These are phyloP conservation scores for Chrysina gloriosa DNA, from an alignment of 2,888 invertebrate genomes.

Conservation along the genomic window DNA sequence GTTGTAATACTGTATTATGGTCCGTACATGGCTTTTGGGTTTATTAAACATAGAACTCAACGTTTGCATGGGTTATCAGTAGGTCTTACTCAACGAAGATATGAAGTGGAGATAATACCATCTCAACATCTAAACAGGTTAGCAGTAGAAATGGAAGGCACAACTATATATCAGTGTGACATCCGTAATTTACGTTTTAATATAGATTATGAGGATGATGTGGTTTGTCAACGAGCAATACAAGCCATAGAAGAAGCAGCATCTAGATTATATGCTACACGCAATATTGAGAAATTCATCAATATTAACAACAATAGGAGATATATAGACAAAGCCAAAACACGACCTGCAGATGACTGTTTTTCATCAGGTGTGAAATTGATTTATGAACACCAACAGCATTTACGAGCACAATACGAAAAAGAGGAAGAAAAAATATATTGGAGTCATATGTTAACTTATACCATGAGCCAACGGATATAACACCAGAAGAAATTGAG, in stretches of 20 bases:
- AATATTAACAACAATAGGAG: neutral
- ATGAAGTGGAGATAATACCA: conserved; percentile 54
- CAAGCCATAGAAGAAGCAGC: conserved; percentile 55
- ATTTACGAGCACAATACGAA: neutral
- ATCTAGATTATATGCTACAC: conserved; percentile 47
- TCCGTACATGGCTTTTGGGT: conserved; percentile 58
- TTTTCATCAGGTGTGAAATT: neutral
- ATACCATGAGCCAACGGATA: neutral
- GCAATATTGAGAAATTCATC: conserved; percentile 45
- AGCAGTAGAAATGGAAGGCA: conserved; percentile 54
- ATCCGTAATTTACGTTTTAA: conserved; percentile 59
- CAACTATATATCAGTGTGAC: conserved; percentile 57
- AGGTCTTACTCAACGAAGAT: conserved; percentile 47
- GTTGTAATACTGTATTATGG: conserved; percentile 57
- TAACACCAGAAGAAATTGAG: neutral
- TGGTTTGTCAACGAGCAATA: conserved; percentile 53
- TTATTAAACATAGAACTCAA: conserved; percentile 58
- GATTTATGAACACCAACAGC: neutral
- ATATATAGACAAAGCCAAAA: neutral
- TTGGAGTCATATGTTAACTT: too few relatives aligned
- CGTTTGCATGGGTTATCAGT: conserved; percentile 54
- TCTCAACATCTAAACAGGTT: conserved; percentile 55
- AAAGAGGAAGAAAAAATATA: neutral
- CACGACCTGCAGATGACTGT: neutral
- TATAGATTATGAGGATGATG: conserved; percentile 55